Conservation (phyloP, 2,888 invertebrate species). For the Gerosis bhagava region DNA sequence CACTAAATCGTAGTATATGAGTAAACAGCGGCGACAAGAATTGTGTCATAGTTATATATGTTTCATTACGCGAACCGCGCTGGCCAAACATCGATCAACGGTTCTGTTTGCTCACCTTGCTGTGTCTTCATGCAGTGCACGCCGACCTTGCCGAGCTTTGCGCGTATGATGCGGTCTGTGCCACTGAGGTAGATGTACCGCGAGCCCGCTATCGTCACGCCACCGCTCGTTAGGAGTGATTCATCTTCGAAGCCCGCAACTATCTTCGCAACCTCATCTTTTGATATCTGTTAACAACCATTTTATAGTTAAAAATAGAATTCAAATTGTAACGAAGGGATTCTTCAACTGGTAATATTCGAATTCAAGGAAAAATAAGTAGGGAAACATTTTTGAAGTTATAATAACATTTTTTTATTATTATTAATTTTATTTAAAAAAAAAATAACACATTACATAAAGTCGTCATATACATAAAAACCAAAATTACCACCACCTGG, state of each 20-base stretch:
- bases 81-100: conserved; percentile 20
- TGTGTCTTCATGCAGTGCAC: conserved; percentile 98
- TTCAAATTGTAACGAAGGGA: too few species aligned
- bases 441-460: too few species aligned
- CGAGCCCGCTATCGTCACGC: conserved; percentile 95
- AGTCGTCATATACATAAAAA: too few species aligned
- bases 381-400: too few species aligned
- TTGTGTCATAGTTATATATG: conserved; percentile 12
- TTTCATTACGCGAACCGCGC: conserved; percentile 4
- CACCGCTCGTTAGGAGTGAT: conserved; percentile 94
- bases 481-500: too few species aligned
- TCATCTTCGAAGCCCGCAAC: conserved; percentile 95
- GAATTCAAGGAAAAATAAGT: too few species aligned
- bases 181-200: conserved; percentile 98
- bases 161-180: conserved; percentile 96
- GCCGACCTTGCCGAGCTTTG: conserved; percentile 96
- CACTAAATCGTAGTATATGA: too few species aligned
- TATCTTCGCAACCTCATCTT: conserved; percentile 95
- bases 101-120: conserved; percentile 86
- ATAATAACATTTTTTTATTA: too few species aligned
- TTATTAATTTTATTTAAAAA: too few species aligned
- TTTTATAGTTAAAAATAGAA: background rate
- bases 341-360: too few species aligned
- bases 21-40: background rate
- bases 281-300: conserved; percentile 88